Percentiles rank a stretch among this genome's conserved stretches.
These are phyloP conservation scores for Cheirogaleus medius DNA, from an alignment of 2,113 vertebrate genomes.

Conservation along the genomic window DNA sequence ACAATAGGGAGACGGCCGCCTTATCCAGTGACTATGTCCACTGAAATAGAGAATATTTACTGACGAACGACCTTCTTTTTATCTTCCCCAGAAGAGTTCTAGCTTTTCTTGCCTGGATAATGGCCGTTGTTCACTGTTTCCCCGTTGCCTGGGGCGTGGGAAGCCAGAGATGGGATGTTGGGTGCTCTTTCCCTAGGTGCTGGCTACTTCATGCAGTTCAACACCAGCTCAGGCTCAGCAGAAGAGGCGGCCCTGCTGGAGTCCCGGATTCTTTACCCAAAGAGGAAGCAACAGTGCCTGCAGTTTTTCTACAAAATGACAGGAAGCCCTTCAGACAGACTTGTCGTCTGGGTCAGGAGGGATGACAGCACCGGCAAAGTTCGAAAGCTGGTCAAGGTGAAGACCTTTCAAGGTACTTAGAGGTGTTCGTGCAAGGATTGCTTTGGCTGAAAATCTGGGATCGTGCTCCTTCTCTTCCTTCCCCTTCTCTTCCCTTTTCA, in stretches of 20 bases:
- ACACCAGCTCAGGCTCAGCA: slow-evolving; percentile 82
- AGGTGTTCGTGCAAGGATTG: neutral
- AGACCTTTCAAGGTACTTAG: slow-evolving; percentile 88
- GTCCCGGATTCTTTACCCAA: slow-evolving; percentile 93
- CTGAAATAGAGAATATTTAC: neutral
- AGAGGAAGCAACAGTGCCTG: slow-evolving; percentile 91
- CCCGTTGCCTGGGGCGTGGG: neutral
- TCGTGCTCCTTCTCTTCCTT: accelerated
- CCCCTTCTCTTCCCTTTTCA: no score
- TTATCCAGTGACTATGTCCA: neutral
- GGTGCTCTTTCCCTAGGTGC: slow-evolving; percentile 81
- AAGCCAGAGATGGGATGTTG: neutral
- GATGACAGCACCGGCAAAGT: slow-evolving; percentile 91
- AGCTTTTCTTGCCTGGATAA: neutral
- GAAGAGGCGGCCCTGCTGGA: slow-evolving; percentile 89
- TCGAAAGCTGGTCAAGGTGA: slow-evolving; percentile 87
- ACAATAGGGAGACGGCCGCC: accelerated
- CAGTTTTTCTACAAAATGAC: slow-evolving; percentile 96
- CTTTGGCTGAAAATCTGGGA: neutral
- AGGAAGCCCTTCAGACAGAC: slow-evolving; percentile 87
- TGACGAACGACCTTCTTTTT: neutral
- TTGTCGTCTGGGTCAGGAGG: slow-evolving; percentile 90
- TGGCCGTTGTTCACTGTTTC: neutral
- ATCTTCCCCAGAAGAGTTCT: neutral
- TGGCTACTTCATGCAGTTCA: slow-evolving; percentile 91